phyloP scores from a whole-genome alignment of 2,113 vertebrate species.

The Collichthys lucidus region DNA sequence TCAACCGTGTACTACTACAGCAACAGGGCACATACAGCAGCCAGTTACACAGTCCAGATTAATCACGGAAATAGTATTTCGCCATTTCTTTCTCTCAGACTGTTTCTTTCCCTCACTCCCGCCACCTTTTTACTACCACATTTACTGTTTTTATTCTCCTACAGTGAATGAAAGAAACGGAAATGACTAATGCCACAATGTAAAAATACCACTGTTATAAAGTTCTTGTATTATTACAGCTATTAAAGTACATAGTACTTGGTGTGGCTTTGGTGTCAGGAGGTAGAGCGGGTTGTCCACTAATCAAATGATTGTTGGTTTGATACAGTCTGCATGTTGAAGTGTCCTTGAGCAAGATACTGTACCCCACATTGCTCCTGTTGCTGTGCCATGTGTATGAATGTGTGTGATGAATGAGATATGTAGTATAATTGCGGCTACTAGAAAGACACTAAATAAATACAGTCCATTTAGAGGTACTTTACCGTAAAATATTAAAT shows the following conservation, averaged over 20 bases:
- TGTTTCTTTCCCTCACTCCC: slow-evolving; percentile 40
- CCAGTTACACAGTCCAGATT: slow-evolving; percentile 65
- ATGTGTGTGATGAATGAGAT: no score
- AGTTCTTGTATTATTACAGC: neutral
- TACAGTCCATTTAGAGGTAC: neutral
- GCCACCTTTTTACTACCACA: slow-evolving; percentile 9
- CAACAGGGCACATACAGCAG: slow-evolving; percentile 43
- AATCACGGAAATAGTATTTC: slow-evolving; percentile 52
- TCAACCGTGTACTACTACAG: slow-evolving; percentile 57
- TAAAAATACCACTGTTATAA: neutral
- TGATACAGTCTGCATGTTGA: no score
- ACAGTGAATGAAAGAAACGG: slow-evolving; percentile 9
- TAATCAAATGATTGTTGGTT: no score
- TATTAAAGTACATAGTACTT: neutral
- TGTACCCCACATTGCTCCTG: no score
- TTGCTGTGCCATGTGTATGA: no score
- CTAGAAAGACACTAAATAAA: no score
- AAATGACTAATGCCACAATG: neutral
- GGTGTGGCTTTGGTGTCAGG: no score
- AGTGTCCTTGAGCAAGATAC: no score
- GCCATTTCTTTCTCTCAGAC: slow-evolving; percentile 37
- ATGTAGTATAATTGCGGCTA: no score
- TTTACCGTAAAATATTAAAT: neutral
- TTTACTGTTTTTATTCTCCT: slow-evolving; percentile 1
- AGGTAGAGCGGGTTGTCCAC: no score